Percentiles rank a stretch among this genome's conserved stretches.
phyloP scores from a whole-genome alignment of 2,888 invertebrate genomes.

The Thereva nobilitata region DNA sequence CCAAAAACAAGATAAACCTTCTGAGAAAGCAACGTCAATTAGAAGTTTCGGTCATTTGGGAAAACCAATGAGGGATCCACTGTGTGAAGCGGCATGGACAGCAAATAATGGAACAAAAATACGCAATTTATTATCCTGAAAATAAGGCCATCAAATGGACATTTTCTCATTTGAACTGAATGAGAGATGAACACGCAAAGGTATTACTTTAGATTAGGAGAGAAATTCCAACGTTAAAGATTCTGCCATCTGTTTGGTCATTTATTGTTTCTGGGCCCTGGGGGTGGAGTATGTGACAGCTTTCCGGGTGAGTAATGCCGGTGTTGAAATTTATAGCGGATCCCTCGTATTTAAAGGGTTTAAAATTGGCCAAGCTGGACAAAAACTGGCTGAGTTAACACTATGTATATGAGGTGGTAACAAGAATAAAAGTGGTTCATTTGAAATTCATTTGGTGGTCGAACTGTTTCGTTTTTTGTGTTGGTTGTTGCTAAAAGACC shows the following conservation, averaged over 20 bases:
- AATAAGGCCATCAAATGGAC: constrained; percentile 40
- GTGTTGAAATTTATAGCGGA: constrained; percentile 21
- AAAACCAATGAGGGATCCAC: constrained; percentile 35
- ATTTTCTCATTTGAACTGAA: constrained; percentile 40
- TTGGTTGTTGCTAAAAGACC: too few species aligned
- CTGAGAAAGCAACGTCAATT: constrained; percentile 37
- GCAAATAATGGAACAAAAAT: constrained; percentile 39
- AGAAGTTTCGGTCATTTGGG: constrained; percentile 40
- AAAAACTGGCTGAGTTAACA: background rate
- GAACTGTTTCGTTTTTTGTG: too few species aligned
- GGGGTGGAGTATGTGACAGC: constrained; percentile 19
- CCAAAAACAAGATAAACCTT: constrained; percentile 23
- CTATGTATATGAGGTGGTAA: too few species aligned
- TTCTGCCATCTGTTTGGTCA: constrained; percentile 19
- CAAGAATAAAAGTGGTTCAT: too few species aligned
- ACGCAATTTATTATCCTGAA: constrained; percentile 40
- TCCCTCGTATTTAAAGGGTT: constrained; percentile 2
- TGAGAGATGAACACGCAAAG: constrained; percentile 42
- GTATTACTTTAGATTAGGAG: constrained; percentile 35
- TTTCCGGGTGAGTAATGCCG: constrained; percentile 32
- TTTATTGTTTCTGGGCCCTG: constrained; percentile 10
- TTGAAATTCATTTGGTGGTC: too few species aligned
- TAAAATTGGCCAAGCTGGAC: background rate
- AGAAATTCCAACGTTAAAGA: constrained; percentile 36
- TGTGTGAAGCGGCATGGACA: constrained; percentile 21